A percentile compares a stretch with the other conserved stretches of the same genome.
These are phyloP conservation scores for Megathymus violae DNA, from an alignment of 1,140 invertebrate species.

Conservation along the genomic window DNA sequence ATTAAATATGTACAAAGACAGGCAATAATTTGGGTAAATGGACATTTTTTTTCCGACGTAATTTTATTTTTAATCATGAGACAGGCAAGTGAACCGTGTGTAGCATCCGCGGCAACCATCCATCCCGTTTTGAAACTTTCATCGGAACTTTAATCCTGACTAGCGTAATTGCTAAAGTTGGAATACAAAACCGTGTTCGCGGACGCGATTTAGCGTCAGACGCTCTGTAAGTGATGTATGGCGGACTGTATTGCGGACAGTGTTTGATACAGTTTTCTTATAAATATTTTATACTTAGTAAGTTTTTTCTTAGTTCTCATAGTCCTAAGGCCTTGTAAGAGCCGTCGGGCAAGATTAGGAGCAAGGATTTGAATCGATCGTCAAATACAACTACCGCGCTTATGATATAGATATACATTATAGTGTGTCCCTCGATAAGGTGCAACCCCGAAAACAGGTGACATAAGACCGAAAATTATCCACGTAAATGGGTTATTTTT, in stretches of 20 bases:
- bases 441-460: too few relatives aligned
- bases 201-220: conserved; percentile 69
- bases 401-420: too few relatives aligned
- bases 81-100: conserved; percentile 24
- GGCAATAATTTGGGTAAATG: too few relatives aligned
- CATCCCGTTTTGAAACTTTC: conserved; percentile 71
- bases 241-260: conserved; percentile 14
- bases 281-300: neutral
- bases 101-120: conserved; percentile 51
- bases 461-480: too few relatives aligned
- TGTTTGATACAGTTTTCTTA: conserved; percentile 13
- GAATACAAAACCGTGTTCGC: conserved; percentile 75
- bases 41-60: too few relatives aligned
- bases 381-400: too few relatives aligned
- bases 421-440: too few relatives aligned
- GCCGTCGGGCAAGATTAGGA: too few relatives aligned
- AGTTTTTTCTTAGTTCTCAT: neutral
- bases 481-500: too few relatives aligned
- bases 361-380: too few relatives aligned
- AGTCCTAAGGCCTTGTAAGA: neutral
- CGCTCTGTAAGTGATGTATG: conserved; percentile 70
- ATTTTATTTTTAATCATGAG: too few relatives aligned
- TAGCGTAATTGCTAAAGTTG: conserved; percentile 79
- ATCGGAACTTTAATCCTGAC: conserved; percentile 74
- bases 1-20: too few relatives aligned